Evolutionary conservation across 2,797 vertebrate genomes (phyloP).

Genomic region (Moxostoma hubbsi): DNA sequence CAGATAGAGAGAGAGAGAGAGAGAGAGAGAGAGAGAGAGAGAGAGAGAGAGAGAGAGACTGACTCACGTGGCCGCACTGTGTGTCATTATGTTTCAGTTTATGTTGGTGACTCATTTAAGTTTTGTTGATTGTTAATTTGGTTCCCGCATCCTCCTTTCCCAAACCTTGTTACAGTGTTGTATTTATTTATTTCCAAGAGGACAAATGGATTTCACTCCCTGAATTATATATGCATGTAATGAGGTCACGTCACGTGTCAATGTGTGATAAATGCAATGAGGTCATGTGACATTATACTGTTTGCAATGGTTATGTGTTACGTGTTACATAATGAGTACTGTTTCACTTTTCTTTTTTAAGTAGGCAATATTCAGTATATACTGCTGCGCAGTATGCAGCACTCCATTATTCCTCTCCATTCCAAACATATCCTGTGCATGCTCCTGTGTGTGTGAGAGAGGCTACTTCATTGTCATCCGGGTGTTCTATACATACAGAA

Average conservation of each 20-base stretch:
- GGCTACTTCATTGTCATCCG: background rate
- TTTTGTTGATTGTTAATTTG: too few species aligned
- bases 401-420: background rate
- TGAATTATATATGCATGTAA: background rate
- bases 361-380: background rate
- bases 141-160: too few species aligned
- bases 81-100: too few species aligned
- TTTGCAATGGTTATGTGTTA: background rate
- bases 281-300: background rate
- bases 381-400: background rate
- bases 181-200: too few species aligned
- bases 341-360: background rate
- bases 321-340: background rate
- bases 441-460: conserved; percentile 4
- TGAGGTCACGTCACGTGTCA: conserved; percentile 5
- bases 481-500: too few species aligned
- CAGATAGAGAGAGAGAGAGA: too few species aligned
- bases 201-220: too few species aligned
- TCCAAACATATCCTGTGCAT: background rate
- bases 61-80: too few species aligned
- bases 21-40: too few species aligned
- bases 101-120: too few species aligned
- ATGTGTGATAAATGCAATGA: background rate
- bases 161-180: too few species aligned
- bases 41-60: too few species aligned